Percentiles rank a stretch among this genome's conserved stretches.
phyloP scores from a whole-genome alignment of 2,888 invertebrate species.

The Fragum sueziense region DNA sequence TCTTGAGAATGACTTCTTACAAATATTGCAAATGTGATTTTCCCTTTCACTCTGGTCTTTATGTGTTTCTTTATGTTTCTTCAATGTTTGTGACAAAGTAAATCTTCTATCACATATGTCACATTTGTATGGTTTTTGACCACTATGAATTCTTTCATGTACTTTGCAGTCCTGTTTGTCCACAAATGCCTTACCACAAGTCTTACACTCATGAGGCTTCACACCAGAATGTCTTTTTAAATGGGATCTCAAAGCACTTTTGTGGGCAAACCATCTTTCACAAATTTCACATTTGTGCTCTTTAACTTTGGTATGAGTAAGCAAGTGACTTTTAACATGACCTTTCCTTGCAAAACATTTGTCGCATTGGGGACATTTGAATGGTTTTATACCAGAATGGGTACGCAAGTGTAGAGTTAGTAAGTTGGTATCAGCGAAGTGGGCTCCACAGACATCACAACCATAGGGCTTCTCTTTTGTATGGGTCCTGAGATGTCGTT shows the following conservation, averaged over 20 bases:
- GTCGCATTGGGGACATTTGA: conserved; percentile 2
- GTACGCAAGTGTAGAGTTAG: background rate
- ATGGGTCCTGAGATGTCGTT: background rate
- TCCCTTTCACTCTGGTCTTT: background rate
- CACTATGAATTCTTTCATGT: conserved; percentile 2
- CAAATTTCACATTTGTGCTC: background rate
- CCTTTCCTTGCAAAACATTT: background rate
- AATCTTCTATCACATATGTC: background rate
- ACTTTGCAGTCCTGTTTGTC: background rate
- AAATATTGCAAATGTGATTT: background rate
- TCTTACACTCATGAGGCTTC: background rate
- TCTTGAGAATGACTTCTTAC: background rate
- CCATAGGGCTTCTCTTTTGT: background rate
- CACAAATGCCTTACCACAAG: background rate
- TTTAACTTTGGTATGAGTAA: background rate
- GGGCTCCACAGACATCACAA: conserved; percentile 5
- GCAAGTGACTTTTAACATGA: background rate
- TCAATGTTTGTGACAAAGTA: background rate
- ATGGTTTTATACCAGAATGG: conserved; percentile 16
- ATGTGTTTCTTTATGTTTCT: background rate
- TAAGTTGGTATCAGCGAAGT: background rate
- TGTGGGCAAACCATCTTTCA: background rate
- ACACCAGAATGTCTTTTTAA: background rate
- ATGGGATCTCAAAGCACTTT: background rate
- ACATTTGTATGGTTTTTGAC: background rate